Percentiles rank a stretch among this genome's conserved stretches.
These are phyloP conservation scores for Leucosticte australis DNA, from an alignment of 2,113 vertebrate genomes.

Conservation along the genomic window DNA sequence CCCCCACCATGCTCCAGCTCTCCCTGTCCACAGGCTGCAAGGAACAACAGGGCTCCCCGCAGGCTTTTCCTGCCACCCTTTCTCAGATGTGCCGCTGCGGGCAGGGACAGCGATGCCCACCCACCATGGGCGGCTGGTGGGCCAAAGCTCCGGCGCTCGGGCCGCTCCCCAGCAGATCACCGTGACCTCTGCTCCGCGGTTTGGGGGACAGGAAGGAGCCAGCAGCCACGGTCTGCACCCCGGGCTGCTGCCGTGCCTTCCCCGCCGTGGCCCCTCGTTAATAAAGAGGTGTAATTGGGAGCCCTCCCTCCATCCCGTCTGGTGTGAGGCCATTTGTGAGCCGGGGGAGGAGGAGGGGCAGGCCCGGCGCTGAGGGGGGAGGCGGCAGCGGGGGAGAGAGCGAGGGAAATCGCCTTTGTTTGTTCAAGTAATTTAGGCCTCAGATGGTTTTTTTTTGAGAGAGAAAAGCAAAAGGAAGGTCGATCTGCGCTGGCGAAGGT, in stretches of 20 bases:
- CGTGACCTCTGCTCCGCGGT: not conserved
- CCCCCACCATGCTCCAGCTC: not conserved
- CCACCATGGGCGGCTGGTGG: not conserved
- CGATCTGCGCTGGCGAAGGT: not conserved
- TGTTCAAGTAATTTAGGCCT: slow-evolving; percentile 24
- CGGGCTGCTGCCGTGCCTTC: not conserved
- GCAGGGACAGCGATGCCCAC: not conserved
- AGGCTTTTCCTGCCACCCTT: not conserved
- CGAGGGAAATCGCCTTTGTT: slow-evolving; percentile 10
- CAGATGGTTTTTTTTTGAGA: not conserved
- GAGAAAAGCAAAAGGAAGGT: not conserved
- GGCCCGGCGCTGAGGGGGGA: not conserved
- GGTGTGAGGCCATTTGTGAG: slow-evolving; percentile 28
- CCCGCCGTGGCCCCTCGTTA: not conserved
- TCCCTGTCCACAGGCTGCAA: not conserved
- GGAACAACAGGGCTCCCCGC: accelerated
- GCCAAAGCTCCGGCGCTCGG: accelerated
- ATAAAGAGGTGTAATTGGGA: slow-evolving; percentile 10
- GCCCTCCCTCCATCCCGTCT: not conserved
- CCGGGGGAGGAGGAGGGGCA: not conserved
- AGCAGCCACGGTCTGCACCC: not conserved
- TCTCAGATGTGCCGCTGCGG: accelerated
- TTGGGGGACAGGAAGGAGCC: not conserved
- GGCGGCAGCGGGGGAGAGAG: not conserved
- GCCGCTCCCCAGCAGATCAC: not conserved